Evolutionary conservation across 2,888 invertebrate species (phyloP), one percentile per base, ranked within the genome.

Genomic region (Pinctada fucata): DNA sequence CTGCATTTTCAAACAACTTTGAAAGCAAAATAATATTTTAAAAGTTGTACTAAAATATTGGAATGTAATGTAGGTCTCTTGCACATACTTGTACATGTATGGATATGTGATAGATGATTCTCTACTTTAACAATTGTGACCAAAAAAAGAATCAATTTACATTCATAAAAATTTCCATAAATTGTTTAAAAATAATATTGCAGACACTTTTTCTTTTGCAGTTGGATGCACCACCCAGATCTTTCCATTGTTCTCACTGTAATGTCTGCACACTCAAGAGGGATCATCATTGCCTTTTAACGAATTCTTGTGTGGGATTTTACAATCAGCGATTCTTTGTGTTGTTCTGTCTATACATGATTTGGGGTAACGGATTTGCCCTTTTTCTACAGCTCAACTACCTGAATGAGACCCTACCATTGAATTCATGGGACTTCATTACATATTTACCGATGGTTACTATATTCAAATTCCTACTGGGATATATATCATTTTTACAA

Each of bases 211-310:
- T 76, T 49, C 68, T 45, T 49, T 85, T 84, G 71, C 84, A 89
- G 85, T 77, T 87, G 66, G 86, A 88, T 79, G 84, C 84, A 2
- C 90, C 90, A 71, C 89, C 88, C 1, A 84, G 92, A 71, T 89
- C 90, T 45, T 91, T 91, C 78, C 93, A 93, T 80, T 93, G 93
- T 76, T 90, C 90, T 8, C 76, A 91, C 6, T 93, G 93, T 82
- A 87, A 91, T 49, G 84, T 83, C 79, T 93, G 93, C 80, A 89
- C 93, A 51, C 85, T 93, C 68, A 90, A 92, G 31, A 90, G 92
- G 78, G 93, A 93, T 80, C 93, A 93, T 79, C 93, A 93, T 82
- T 93, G 93, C 80, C 92, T 91, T 83, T 86, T 93, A 75, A 89
- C 90, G 0, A 87, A 86, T 45, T 91, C 90, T 2, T 93, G 93